Base-by-base conservation (phyloP, 2,797 vertebrate species). In the Gymnopithys bicolor region DNA sequence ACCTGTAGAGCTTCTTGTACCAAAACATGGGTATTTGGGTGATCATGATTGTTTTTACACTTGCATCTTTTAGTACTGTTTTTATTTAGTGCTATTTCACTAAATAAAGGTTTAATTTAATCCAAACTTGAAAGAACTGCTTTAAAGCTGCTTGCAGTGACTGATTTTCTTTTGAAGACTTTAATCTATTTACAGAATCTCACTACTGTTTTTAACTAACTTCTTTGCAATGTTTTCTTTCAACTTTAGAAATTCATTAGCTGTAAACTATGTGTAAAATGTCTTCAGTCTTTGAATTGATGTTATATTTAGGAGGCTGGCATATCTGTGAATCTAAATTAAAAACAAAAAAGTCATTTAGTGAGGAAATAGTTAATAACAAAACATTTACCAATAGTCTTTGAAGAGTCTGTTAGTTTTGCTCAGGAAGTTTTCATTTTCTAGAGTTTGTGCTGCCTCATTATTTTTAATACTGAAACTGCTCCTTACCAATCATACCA, bases 381-480 rank as follows among this genome's bases (percentile, higher is more conserved):
- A 81, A 87, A 96, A 84, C 77, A 32, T 89, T 88, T 88, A 48
- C 7, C 13, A 80, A 25, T 60, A 51, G 48, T 69, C 85, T 89
- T 66, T 95, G 45, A 94, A 55, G 75, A 93, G 45, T 75, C 90
- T 96, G 92, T 60, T 96, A 71, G 41, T 84, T 96, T 96, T 93
- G 35, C 74, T 81, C 62, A 94, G 76, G 83, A 96, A 87, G 69
- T 41, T 95, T 93, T 58, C 41, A 35, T 96, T 96, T 94, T 80
- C 48, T 96, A 41, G 68, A 93, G 77, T 97, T 94, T 96, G 37
- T 96, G 96, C 89, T 97, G 84, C 76, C 81, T 96, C 76, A 95
- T 81, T 96, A 93, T 96, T 96, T 96, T 78, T 96, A 84, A 95
- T 95, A 93, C n/a, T 95, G 93, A 96, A 97, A 95, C 79, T 88